phyloP scores from a whole-genome alignment of 2,113 vertebrate genomes.

The Dromas ardeola region DNA sequence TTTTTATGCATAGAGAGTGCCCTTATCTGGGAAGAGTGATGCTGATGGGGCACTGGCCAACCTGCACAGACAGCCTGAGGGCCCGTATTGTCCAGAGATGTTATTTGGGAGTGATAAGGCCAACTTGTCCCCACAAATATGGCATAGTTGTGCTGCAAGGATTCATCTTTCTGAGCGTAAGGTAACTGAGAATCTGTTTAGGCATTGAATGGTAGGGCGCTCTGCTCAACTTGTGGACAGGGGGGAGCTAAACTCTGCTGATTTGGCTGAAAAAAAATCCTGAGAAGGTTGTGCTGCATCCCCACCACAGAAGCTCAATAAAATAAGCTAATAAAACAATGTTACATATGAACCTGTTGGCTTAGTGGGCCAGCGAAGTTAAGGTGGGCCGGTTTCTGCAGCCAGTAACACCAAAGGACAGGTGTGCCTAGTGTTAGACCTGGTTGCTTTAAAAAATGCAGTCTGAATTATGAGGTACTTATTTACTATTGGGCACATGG shows the following conservation, averaged over 20 bases:
- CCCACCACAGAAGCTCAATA: background rate
- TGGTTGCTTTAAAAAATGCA: background rate
- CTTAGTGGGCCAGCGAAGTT: background rate
- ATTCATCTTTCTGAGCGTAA: background rate
- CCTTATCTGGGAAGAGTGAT: background rate
- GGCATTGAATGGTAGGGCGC: background rate
- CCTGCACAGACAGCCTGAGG: background rate
- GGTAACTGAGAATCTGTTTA: background rate
- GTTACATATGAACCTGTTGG: background rate
- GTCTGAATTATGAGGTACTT: background rate
- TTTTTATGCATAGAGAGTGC: background rate
- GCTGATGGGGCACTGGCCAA: background rate
- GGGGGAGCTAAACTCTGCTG: background rate
- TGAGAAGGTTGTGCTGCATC: background rate
- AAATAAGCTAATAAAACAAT: background rate
- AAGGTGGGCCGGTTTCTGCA: background rate
- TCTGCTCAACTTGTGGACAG: background rate
- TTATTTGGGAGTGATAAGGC: background rate
- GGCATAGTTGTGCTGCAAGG: background rate
- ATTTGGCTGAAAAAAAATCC: background rate
- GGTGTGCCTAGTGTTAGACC: background rate
- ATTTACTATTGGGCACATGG: background rate
- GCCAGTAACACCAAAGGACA: background rate
- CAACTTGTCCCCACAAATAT: background rate
- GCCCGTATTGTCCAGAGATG: background rate